Base-by-base conservation (phyloP, 2,888 invertebrate species). In the Carpatolechia fugitivella region DNA sequence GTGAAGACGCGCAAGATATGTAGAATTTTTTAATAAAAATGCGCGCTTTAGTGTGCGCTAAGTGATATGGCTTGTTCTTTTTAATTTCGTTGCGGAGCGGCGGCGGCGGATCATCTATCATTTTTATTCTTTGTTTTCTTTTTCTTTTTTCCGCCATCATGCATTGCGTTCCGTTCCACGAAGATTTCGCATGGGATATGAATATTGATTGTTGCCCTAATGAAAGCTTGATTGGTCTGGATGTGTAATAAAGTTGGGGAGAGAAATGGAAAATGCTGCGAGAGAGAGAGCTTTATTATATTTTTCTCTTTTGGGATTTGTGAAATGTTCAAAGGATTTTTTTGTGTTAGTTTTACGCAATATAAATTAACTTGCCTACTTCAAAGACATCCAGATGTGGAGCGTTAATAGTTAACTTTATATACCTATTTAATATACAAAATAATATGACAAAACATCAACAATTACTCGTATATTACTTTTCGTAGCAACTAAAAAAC, bases 61-160 rank as follows among this genome's bases (percentile, higher is more conserved):
- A 89, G 88, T 90, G 89, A 89, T 90, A 88, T 88, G 88, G 78
- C 88, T 85, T 88, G 88, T 88, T 89, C 88, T 87, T 90, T 89
- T 90, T 89, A 89, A 89, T 90, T 90, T 88, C 82, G 87, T 88
- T 84, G 80, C 74, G 84, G 78, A 74, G 68, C 73, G 74, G 76
- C 71, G 72, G 72, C 71, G 62, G 40, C 36, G 76, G 78, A 88
- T 85, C 86, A 86, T 89, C 86, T 85, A 87, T 89, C 87, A 85
- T 46, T 46, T 29, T 53, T 46, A 30, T 69, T 69, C 62, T 73
- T 77, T 77, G 78, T 41, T 62, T 74, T 77, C 76, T 79, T 79
- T 75, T 63, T 67, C 57, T 58, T 53, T 65, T 66, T 63, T 65
- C 65, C 58, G 40, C 61, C 64, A 58, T 60, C 68, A 62, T 70